Percentiles rank a stretch among this genome's conserved stretches.
Evolutionary conservation across 2,797 vertebrate genomes (phyloP).

Genomic region (Rhinatrema bivittatum): DNA sequence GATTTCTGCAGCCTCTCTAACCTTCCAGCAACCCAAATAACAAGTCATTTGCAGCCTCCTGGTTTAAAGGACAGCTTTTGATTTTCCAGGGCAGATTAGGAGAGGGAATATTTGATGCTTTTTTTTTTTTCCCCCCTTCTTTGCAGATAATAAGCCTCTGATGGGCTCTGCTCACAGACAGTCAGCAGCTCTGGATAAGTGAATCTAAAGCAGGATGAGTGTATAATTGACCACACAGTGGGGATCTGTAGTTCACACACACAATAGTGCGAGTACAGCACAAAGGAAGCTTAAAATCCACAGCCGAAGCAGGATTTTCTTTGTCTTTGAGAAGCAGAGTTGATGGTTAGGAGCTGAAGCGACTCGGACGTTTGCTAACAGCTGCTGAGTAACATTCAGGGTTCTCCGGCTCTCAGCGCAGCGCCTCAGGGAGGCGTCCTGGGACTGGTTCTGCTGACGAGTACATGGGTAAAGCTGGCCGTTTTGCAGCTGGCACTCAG

Average conservation of each 20-base stretch:
- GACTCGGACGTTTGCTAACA: too few species aligned
- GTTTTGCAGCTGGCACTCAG: too few species aligned
- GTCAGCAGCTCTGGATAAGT: conserved; percentile 33
- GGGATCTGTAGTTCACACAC: conserved; percentile 18
- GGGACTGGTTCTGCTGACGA: too few species aligned
- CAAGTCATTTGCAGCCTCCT: conserved; percentile 28
- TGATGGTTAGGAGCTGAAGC: too few species aligned
- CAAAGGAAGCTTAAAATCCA: conserved; percentile 19
- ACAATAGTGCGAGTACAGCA: conserved; percentile 4
- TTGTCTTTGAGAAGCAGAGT: too few species aligned
- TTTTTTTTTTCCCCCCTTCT: too few species aligned
- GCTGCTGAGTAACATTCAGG: too few species aligned
- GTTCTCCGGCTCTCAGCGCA: too few species aligned
- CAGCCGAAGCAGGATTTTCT: conserved; percentile 15
- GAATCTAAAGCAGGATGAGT: conserved; percentile 32
- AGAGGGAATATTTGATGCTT: conserved; percentile 26
- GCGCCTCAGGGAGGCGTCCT: too few species aligned
- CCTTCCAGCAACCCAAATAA: too few species aligned
- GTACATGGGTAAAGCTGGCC: too few species aligned
- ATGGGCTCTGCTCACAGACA: conserved; percentile 33
- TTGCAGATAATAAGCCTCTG: conserved; percentile 37
- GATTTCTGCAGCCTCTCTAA: conserved; percentile 25
- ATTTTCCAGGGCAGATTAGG: conserved; percentile 36
- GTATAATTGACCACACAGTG: conserved; percentile 30
- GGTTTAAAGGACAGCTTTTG: conserved; percentile 25